Evolutionary conservation across 2,797 vertebrate species (phyloP), one percentile per base, ranked within the genome.

Genomic region (Scyliorhinus canicula): DNA sequence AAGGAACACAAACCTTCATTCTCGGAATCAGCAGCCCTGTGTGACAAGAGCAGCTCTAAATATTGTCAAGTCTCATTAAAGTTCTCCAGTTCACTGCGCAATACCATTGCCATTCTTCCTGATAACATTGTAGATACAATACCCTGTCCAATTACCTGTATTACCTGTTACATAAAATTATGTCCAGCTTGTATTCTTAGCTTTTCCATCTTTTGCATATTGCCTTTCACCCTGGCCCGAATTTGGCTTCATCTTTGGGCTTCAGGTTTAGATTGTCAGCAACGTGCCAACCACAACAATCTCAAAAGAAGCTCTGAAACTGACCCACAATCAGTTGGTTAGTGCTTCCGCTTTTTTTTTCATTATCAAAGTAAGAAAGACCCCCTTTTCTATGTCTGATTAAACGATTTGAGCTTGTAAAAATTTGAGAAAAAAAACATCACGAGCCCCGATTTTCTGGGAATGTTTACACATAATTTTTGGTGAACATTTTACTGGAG

Each of bases 81-180:
- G 67, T 94, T 94, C 67, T 94, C 24, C 63, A 94, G 67, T 74
- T 47, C 93, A 74, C 26, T 69, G 65, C 47, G 5, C 67, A 94
- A 24, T 69, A 31, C 47, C 9, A 93, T 52, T 93, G 93, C 47
- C 67, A 94, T 74, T 94, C 67, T 94, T 94, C 67, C 67, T 94
- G 31, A 94, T 94, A 52, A 71, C 44, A 74, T 55, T 71, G 93
- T 94, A 65, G 93, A 94, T 21, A 52, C 93, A 94, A 71, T 71
- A 65, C 52, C 31, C 93, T 52, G 47, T 71, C 93, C 93, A 94
- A 94, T 71, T 94, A 94, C 69, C 67, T 52, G 69, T 71, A 63
- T 69, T 52, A 71, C 93, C 67, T 93, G 28, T 63, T 40, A 63
- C 35, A 63, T 63, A 24, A n/a, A 63, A 26, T 93, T 60, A 88